A percentile compares a stretch with the other conserved stretches of the same genome.
Evolutionary conservation across 2,797 vertebrate genomes (phyloP).

Genomic region (Novumbra hubbsi): DNA sequence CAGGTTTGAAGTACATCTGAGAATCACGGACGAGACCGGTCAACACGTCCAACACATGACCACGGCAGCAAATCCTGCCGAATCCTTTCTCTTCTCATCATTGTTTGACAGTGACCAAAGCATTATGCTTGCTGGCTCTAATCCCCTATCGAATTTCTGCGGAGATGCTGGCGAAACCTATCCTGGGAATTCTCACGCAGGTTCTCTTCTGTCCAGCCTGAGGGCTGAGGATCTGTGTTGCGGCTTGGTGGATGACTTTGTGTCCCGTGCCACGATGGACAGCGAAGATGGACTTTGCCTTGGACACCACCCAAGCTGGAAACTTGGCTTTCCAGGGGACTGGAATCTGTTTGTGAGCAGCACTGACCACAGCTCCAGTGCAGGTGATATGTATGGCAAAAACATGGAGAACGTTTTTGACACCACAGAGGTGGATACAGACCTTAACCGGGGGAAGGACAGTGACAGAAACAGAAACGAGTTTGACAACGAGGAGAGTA

Average conservation of each 20-base stretch:
- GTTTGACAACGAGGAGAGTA: slow-evolving; percentile 63
- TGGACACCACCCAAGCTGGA: slow-evolving; percentile 68
- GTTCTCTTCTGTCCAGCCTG: slow-evolving; percentile 73
- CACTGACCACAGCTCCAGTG: slow-evolving; percentile 43
- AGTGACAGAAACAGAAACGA: slow-evolving; percentile 54
- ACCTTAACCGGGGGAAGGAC: slow-evolving; percentile 61
- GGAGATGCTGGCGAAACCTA: slow-evolving; percentile 61
- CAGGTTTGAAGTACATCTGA: slow-evolving; percentile 76
- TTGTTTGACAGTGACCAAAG: slow-evolving; percentile 71
- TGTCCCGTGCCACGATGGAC: slow-evolving; percentile 56
- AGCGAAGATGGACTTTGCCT: slow-evolving; percentile 66
- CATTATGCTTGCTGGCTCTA: slow-evolving; percentile 63
- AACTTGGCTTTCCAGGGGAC: slow-evolving; percentile 66
- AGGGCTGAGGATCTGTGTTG: slow-evolving; percentile 73
- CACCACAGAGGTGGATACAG: slow-evolving; percentile 53
- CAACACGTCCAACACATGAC: slow-evolving; percentile 75
- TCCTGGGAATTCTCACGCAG: slow-evolving; percentile 59
- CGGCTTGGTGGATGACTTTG: slow-evolving; percentile 74
- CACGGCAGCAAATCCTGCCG: slow-evolving; percentile 51
- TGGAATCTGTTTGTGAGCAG: slow-evolving; percentile 72
- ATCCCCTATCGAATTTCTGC: slow-evolving; percentile 67
- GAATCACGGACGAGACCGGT: slow-evolving; percentile 75
- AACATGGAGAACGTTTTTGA: slow-evolving; percentile 30
- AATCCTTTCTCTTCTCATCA: slow-evolving; percentile 75
- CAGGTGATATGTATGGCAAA: slow-evolving; percentile 35